A percentile compares a stretch with the other conserved stretches of the same genome.
These are phyloP conservation scores for Phenganax subtilis DNA, from an alignment of 92 coral and sea anemone species.

Conservation along the genomic window DNA sequence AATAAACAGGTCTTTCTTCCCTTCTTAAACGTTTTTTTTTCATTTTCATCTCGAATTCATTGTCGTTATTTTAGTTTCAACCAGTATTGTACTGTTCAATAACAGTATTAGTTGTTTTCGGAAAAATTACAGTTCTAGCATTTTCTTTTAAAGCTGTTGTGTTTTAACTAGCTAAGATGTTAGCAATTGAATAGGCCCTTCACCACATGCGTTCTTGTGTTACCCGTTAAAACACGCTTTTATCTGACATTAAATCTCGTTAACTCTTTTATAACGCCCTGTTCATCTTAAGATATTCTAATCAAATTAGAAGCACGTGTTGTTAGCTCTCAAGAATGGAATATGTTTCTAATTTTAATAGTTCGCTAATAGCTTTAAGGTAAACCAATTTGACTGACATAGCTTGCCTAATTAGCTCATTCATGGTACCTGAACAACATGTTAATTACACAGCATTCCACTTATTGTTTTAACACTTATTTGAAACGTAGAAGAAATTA, in stretches of 20 bases:
- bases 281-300: neutral
- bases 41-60: neutral
- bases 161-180: neutral
- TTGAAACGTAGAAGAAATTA: conserved; percentile 29
- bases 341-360: conserved; percentile 29
- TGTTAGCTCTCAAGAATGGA: conserved; percentile 22
- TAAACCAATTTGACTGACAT: conserved; percentile 29
- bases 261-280: conserved; percentile 19
- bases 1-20: conserved; percentile 13
- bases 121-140: neutral
- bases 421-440: conserved; percentile 41
- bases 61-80: neutral
- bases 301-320: conserved; percentile 31
- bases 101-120: too few relatives aligned
- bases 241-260: conserved; percentile 9
- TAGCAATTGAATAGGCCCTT: conserved; percentile 22
- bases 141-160: neutral
- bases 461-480: conserved; percentile 37
- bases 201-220: conserved; percentile 24
- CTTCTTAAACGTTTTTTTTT: neutral
- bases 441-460: conserved; percentile 38
- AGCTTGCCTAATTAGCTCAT: conserved; percentile 34
- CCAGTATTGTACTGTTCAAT: neutral
- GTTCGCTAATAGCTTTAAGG: conserved; percentile 32
- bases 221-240: conserved; percentile 35